Conservation (phyloP, 2,113 vertebrate species). For the Psilopogon haemacephalus region DNA sequence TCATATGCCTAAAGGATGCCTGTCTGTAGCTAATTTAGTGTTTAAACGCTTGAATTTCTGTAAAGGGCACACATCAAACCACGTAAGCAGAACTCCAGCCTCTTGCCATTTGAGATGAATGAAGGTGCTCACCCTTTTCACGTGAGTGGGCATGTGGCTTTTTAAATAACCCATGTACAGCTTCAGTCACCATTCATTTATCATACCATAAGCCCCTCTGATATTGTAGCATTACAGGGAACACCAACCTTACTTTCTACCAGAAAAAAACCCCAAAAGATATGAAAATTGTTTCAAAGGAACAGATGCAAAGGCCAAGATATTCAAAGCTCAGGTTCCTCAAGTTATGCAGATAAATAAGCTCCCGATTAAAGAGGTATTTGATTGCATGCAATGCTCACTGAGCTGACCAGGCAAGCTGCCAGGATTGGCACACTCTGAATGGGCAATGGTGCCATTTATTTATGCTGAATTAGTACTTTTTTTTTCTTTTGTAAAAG, state of each 20-base stretch:
- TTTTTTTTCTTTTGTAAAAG: background rate
- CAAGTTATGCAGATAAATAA: slow-evolving; percentile 9
- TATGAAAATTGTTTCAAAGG: background rate
- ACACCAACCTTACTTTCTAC: background rate
- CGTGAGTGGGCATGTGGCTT: background rate
- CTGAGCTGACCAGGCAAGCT: slow-evolving; percentile 22
- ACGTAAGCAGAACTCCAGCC: background rate
- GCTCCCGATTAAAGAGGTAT: background rate
- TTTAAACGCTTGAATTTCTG: background rate
- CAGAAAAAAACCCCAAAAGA: background rate
- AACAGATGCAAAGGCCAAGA: background rate
- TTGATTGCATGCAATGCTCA: background rate
- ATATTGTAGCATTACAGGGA: background rate
- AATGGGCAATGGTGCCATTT: slow-evolving; percentile 30
- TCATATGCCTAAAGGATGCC: background rate
- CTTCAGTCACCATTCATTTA: background rate
- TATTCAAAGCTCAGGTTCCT: background rate
- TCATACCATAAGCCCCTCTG: background rate
- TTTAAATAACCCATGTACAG: background rate
- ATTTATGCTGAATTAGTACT: slow-evolving; percentile 13
- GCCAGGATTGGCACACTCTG: slow-evolving; percentile 26
- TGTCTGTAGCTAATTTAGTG: background rate
- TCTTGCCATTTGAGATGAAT: background rate
- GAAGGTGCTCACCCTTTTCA: background rate
- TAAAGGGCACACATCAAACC: background rate